Evolutionary conservation across 1,140 invertebrate genomes (phyloP), one percentile per base, ranked within the genome.

Genomic region (Holcopasites calliopsidis): DNA sequence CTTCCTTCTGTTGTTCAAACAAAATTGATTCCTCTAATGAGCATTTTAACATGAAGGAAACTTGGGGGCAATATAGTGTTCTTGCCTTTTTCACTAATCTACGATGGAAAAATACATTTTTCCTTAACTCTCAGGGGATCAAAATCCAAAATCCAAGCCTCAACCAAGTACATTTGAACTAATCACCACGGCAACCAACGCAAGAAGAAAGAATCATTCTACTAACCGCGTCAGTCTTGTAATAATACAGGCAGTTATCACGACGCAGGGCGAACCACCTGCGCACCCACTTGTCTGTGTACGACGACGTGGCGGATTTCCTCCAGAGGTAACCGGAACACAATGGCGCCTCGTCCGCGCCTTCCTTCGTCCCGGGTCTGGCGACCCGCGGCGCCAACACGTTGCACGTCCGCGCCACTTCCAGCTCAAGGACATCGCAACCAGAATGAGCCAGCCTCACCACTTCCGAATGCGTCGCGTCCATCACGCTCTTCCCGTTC

Each of bases 231-330:
- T 98, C 96, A 85, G 95, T 96, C 93, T 98, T 99, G 91, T 98
- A 99, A 91, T 97, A 98, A 91, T 99, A 99, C 54, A 99, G 93
- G 91, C 97, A 98, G 90, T 97, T 97, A 90, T 99, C 97, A 55
- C 95, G 94, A 76, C 97, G 96, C 38, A 99, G 92, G 52, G 96
- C 95, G 91, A 98, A 98, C 96, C 97, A 99, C 57, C 98, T 92
- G 57, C 95, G 93, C 60, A 97, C 95, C 98, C 98, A 99, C 70
- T 95, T 94, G 58, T 94, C 94, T 40, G 90, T 82, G 42, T 93
- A 92, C 1, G 92, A 91, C 10, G 92, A 92, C 21, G 92, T 90
- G 68, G 93, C 92, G 13, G 94, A 94, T 77, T 95, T 93, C 57
- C 96, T 94, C 95, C 96, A 97, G 7, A 97, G 90, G 84, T 96